These are phyloP conservation scores for Branchipolynoe longqiensis DNA, from an alignment of 2,888 invertebrate genomes.

Conservation along the genomic window DNA sequence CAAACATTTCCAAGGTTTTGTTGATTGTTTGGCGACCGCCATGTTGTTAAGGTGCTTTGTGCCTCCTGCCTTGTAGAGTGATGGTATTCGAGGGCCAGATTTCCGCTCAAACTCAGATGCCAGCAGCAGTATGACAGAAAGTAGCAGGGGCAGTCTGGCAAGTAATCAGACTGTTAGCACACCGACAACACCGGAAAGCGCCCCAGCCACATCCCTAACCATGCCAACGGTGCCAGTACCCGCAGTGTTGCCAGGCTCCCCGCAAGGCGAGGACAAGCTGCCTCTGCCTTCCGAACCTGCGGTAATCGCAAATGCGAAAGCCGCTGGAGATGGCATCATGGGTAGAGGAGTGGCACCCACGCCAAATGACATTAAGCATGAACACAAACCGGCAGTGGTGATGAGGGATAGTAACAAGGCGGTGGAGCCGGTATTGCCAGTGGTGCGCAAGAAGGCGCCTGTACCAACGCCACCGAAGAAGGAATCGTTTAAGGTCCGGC, in stretches of 20 bases:
- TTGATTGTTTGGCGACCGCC: not conserved
- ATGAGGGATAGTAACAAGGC: not conserved
- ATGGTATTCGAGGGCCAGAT: constrained; percentile 13
- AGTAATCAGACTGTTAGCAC: not conserved
- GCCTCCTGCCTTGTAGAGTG: constrained; percentile 55
- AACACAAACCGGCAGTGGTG: not conserved
- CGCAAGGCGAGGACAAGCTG: not conserved
- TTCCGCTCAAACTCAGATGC: constrained; percentile 44
- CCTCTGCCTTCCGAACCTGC: not conserved
- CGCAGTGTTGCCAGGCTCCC: not conserved
- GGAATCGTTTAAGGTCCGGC: not conserved
- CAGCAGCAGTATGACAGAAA: constrained; percentile 29
- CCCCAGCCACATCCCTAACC: not conserved
- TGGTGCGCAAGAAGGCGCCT: not conserved
- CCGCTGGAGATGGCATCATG: no score
- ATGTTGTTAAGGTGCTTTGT: constrained; percentile 40
- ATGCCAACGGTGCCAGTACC: not conserved
- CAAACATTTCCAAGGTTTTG: no score
- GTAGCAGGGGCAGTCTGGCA: constrained; percentile 9
- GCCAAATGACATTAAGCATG: not conserved
- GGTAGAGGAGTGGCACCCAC: no score
- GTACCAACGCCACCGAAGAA: constrained; percentile 3
- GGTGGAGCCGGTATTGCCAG: not conserved
- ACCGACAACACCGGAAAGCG: not conserved
- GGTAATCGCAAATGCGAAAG: not conserved